A percentile compares a stretch with the other conserved stretches of the same genome.
Evolutionary conservation across 1,140 invertebrate genomes (phyloP).

Genomic region (Tetraneura akinire): DNA sequence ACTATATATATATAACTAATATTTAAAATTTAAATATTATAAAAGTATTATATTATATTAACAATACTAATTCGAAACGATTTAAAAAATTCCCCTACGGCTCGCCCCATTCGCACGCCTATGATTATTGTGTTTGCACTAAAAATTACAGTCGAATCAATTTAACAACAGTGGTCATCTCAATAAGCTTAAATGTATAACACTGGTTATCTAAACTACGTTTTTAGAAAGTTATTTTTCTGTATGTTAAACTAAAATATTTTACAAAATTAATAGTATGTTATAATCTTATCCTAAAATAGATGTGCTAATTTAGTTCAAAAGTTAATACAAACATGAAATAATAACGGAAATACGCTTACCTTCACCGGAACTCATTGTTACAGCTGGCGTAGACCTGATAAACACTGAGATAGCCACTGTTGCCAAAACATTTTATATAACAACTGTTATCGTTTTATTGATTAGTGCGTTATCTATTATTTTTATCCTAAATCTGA

Average conservation of each 20-base stretch:
- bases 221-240: too few species aligned
- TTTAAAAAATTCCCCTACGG: neutral
- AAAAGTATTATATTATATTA: slow-evolving; percentile 3
- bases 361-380: neutral
- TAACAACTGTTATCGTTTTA: neutral
- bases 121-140: neutral
- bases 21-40: too few species aligned
- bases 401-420: neutral
- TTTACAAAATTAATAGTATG: neutral
- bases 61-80: slow-evolving; percentile 7
- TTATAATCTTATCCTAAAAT: too few species aligned
- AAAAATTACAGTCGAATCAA: too few species aligned
- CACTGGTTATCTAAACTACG: too few species aligned
- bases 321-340: neutral
- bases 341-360: neutral
- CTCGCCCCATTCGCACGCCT: neutral
- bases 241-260: slow-evolving; percentile 7
- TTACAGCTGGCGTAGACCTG: neutral
- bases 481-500: slow-evolving; percentile 10
- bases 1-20: too few species aligned
- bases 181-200: too few species aligned
- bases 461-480: neutral
- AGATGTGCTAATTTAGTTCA: neutral
- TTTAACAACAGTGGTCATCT: too few species aligned
- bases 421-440: neutral